These are phyloP conservation scores for Cephonodes hylas DNA, from an alignment of 2,888 invertebrate species.

Conservation along the genomic window DNA sequence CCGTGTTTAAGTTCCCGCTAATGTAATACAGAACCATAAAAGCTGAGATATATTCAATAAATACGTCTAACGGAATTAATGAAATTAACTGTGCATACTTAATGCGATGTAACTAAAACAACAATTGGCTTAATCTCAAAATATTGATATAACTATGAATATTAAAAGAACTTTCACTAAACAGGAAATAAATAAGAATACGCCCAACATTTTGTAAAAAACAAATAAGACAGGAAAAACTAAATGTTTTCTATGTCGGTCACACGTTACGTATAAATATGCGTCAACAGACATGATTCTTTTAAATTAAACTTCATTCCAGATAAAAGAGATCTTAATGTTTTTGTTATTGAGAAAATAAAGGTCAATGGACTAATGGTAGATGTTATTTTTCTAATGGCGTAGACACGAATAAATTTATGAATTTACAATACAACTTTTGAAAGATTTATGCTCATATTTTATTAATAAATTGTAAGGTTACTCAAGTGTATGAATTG, in stretches of 20 bases:
- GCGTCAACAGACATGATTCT: background rate
- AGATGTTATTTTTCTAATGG: background rate
- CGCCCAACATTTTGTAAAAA: background rate
- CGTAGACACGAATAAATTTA: background rate
- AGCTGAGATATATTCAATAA: background rate
- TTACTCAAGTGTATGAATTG: no score
- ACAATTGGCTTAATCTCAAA: background rate
- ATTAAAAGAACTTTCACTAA: background rate
- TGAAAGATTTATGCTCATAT: background rate
- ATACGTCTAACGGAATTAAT: background rate
- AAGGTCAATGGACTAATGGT: conserved; percentile 7
- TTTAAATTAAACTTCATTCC: background rate
- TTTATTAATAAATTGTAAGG: no score
- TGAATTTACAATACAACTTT: background rate
- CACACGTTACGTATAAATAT: background rate
- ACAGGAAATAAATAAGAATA: background rate
- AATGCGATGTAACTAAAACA: background rate
- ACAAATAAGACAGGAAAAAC: background rate
- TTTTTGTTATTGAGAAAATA: conserved; percentile 6
- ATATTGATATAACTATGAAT: background rate
- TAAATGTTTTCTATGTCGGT: background rate
- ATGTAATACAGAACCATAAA: background rate
- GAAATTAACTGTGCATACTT: background rate
- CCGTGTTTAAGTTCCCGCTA: background rate
- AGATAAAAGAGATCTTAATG: conserved; percentile 1